Conservation (phyloP, 2,113 vertebrate species). For the Platysteira castanea region DNA sequence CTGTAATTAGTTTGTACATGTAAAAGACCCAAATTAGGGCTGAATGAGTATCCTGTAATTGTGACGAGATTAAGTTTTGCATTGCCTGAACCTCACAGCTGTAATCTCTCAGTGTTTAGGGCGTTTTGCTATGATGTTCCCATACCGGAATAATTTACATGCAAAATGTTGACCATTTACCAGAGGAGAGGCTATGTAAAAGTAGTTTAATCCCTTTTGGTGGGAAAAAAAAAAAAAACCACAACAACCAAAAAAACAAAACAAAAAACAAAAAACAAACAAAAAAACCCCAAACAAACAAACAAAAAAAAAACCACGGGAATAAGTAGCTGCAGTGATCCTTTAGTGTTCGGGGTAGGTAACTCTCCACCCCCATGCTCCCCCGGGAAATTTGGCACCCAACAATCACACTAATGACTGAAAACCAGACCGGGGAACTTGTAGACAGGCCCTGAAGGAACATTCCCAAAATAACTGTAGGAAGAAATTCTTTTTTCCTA, state of each 20-base stretch:
- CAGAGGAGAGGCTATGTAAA: neutral
- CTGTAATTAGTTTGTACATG: constrained; percentile 7
- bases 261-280: too few relatives aligned
- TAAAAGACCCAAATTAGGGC: neutral
- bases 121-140: neutral
- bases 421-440: neutral
- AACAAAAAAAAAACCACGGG: too few relatives aligned
- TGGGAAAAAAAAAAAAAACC: neutral
- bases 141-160: neutral
- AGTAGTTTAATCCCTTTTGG: neutral
- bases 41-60: neutral
- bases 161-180: neutral
- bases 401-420: neutral
- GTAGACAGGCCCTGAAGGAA: constrained; percentile 1
- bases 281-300: too few relatives aligned
- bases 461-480: constrained; percentile 8
- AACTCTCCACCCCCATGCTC: accelerated
- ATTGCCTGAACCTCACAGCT: neutral
- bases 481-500: neutral
- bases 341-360: neutral
- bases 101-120: neutral
- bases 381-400: neutral
- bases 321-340: neutral
- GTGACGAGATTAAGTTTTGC: neutral
- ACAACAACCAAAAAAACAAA: too few relatives aligned